Base-by-base conservation (phyloP, 2,113 vertebrate genomes). In the Sarotherodon lohbergeri region DNA sequence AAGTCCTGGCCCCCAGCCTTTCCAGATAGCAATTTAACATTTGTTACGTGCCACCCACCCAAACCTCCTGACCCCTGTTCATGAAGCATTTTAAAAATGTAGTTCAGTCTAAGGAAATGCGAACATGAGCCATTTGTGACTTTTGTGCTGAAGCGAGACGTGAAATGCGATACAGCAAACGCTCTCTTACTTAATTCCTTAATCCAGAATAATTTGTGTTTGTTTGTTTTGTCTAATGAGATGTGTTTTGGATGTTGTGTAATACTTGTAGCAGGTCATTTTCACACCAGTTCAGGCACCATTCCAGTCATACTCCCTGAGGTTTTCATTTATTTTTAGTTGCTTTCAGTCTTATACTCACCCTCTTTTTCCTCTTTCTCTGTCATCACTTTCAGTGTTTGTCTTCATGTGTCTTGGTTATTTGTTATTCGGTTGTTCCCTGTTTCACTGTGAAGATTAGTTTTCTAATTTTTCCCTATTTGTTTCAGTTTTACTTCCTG, bases 361-460 rank as follows among this genome's bases (percentile, higher is more conserved):
- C 36, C 36, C 4, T 11, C 13, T 16, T 59, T 7, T 5, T 48
- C 3, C 63, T 5, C 61, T 66, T 22, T 13, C 61, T 39, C 63
- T 68, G 63, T 41, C 34, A 68, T 43, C 66, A 43, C 14, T 14
- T 71, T 0, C n/a, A 22, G 12, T 5, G 36, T 24, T 71, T 41
- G 4, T 4, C 66, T 43, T 41, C 7, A 2, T 6, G 66, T 22
- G 34, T 71, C 0, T 71, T 22, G 7, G 4, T 39, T 68, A 41
- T 63, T 61, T 61, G 6, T 34, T 34, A 34, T 46, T 46, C 5
- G 63, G 36, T 71, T 71, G 7, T 46, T 48, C 13, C 66, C 39
- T 24, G 39, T 43, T 71, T 71, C 0, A 5, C 36, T 68, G 36
- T 68, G 36, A 24, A 43, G 39, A 71, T 43, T 0, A 6, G 0